phyloP scores from a whole-genome alignment of 2,888 invertebrate species.

The Urechis unicinctus region DNA sequence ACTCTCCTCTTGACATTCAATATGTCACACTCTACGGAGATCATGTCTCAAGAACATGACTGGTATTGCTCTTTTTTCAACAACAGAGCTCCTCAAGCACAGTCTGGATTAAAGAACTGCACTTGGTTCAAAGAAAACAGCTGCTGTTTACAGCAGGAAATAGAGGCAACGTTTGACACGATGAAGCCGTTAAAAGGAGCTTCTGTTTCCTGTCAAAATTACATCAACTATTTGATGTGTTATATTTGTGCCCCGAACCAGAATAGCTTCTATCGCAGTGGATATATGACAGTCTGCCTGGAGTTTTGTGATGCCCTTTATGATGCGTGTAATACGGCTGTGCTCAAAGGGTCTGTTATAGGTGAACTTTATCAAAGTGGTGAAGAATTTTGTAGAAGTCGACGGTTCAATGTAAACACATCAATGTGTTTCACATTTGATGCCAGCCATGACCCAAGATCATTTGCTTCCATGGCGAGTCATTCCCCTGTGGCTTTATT shows the following conservation, averaged over 20 bases:
- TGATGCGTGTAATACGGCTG: conserved; percentile 42
- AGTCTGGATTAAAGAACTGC: conserved; percentile 47
- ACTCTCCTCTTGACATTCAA: too few relatives aligned
- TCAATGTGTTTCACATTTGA: conserved; percentile 41
- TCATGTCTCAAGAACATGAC: not conserved
- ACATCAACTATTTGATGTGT: conserved; percentile 51
- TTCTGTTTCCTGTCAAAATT: conserved; percentile 43
- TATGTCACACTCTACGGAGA: not conserved
- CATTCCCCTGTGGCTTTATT: not conserved
- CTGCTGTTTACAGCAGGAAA: conserved; percentile 50
- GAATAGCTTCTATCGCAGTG: conserved; percentile 41
- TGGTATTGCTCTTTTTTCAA: conserved; percentile 47
- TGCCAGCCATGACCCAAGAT: conserved; percentile 8
- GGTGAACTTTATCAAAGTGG: conserved; percentile 42
- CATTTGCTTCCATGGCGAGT: not conserved
- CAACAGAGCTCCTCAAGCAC: conserved; percentile 47
- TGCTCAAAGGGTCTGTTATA: conserved; percentile 47
- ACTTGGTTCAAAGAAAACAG: conserved; percentile 49
- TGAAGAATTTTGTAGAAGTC: conserved; percentile 40
- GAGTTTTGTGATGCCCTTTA: conserved; percentile 48
- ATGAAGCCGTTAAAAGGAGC: conserved; percentile 50
- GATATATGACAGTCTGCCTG: conserved; percentile 46
- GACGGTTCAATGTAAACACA: conserved; percentile 38
- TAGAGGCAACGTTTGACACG: conserved; percentile 47
- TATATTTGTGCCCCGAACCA: conserved; percentile 50